Percentiles rank a stretch among this genome's conserved stretches.
phyloP scores from a whole-genome alignment of 1,140 invertebrate genomes.

The Bombus sibiricus region DNA sequence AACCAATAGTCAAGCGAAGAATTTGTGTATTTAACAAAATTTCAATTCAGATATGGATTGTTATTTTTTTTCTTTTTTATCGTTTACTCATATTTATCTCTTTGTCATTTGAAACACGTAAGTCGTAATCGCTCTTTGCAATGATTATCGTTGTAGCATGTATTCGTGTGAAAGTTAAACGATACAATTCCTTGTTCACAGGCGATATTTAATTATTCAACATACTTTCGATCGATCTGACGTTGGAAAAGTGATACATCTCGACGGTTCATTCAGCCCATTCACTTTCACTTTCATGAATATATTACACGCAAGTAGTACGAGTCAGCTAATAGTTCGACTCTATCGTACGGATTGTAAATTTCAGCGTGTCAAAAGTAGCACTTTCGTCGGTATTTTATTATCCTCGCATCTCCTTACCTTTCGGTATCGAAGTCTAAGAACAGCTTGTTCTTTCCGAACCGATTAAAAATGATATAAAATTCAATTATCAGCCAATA shows the following conservation, averaged over 20 bases:
- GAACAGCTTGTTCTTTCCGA: not conserved
- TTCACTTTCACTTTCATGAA: constrained; percentile 43
- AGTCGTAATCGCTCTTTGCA: not conserved
- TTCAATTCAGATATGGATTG: too few species aligned
- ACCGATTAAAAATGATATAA: too few species aligned
- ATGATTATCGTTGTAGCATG: too few species aligned
- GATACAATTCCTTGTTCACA: not conserved
- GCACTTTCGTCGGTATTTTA: not conserved
- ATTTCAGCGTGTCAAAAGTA: not conserved
- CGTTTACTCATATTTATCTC: not conserved
- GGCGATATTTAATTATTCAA: constrained; percentile 40
- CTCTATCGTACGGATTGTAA: not conserved
- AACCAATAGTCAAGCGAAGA: constrained; percentile 13
- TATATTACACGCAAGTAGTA: constrained; percentile 35
- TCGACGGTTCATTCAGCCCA: constrained; percentile 4
- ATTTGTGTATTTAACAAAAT: too few species aligned
- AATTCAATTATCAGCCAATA: too few species aligned
- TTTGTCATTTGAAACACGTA: not conserved
- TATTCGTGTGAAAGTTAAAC: not conserved
- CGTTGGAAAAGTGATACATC: constrained; percentile 8
- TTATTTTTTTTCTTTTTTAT: not conserved
- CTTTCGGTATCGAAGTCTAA: not conserved
- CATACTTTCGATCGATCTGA: constrained; percentile 15
- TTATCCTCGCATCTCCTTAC: not conserved
- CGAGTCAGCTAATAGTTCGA: constrained; percentile 37